These are phyloP conservation scores for Asbolus verrucosus DNA, from an alignment of 1,140 invertebrate genomes.

Conservation along the genomic window DNA sequence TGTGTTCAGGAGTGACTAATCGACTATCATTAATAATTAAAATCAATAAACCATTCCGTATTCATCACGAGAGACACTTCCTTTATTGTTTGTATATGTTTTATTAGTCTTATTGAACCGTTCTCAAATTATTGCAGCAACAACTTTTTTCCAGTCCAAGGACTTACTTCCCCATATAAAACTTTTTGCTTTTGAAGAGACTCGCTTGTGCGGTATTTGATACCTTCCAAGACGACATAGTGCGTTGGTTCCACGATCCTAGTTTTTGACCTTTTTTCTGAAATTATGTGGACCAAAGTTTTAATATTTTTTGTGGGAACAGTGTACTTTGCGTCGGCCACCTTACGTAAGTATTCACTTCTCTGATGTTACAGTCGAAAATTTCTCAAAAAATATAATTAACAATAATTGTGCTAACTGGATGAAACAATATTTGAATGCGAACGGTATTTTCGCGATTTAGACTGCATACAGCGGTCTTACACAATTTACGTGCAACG, in stretches of 20 bases:
- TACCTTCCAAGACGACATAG: constrained; percentile 11
- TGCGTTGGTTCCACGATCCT: no score
- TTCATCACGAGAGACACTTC: constrained; percentile 17
- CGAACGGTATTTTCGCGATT: no score
- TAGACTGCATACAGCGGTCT: no score
- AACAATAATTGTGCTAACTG: no score
- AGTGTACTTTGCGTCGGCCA: not conserved
- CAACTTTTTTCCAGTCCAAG: constrained; percentile 33
- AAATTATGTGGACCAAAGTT: not conserved
- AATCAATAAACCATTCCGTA: constrained; percentile 9
- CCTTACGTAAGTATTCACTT: constrained; percentile 10
- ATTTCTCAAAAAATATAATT: no score
- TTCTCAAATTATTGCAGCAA: constrained; percentile 30
- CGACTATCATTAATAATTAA: not conserved
- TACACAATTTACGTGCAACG: no score
- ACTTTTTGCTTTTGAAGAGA: constrained; percentile 32
- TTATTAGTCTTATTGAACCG: constrained; percentile 27
- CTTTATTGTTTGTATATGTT: constrained; percentile 24
- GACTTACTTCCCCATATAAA: constrained; percentile 37
- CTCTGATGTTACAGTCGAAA: not conserved
- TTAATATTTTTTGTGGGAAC: not conserved
- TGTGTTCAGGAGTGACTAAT: no score
- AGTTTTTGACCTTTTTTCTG: constrained; percentile 13
- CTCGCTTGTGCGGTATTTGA: constrained; percentile 11
- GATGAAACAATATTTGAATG: no score